Evolutionary conservation across 2,797 vertebrate species (phyloP).

Genomic region (Decapterus maruadsi): DNA sequence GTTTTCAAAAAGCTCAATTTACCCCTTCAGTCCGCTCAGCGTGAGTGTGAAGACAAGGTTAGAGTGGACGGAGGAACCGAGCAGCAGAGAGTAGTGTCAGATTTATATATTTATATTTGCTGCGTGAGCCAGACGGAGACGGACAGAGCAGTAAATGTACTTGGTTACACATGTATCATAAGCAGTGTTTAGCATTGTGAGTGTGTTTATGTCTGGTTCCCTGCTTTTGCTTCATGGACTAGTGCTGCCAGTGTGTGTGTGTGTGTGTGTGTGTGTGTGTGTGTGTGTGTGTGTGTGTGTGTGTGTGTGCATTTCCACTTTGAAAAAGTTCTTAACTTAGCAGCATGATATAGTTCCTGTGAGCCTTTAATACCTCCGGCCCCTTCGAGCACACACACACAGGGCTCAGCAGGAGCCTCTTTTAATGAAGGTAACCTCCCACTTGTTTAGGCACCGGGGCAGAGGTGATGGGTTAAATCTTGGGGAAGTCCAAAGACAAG

Average conservation of each 20-base stretch:
- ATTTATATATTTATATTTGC: no score
- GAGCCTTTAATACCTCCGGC: constrained; percentile 70
- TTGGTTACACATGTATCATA: no score
- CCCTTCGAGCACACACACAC: constrained; percentile 56
- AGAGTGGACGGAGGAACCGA: background rate
- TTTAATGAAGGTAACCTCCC: constrained; percentile 80
- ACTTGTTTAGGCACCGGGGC: constrained; percentile 60
- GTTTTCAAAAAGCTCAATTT: constrained; percentile 30
- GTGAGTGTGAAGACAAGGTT: constrained; percentile 8
- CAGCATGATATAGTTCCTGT: constrained; percentile 74
- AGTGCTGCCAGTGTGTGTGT: constrained; percentile 7
- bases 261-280: background rate
- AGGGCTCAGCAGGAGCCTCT: constrained; percentile 75
- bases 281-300: constrained; percentile 3
- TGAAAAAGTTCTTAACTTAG: constrained; percentile 60
- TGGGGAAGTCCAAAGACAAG: constrained; percentile 75
- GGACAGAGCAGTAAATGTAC: no score
- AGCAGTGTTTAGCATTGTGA: background rate
- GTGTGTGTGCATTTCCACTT: constrained; percentile 26
- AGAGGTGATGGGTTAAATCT: constrained; percentile 82
- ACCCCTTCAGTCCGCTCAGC: constrained; percentile 4
- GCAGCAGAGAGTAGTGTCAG: background rate
- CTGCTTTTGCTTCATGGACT: constrained; percentile 15
- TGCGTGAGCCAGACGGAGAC: no score
- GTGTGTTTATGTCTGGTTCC: constrained; percentile 31